phyloP scores from a whole-genome alignment of 2,113 vertebrate genomes.

The Burhinus oedicnemus region DNA sequence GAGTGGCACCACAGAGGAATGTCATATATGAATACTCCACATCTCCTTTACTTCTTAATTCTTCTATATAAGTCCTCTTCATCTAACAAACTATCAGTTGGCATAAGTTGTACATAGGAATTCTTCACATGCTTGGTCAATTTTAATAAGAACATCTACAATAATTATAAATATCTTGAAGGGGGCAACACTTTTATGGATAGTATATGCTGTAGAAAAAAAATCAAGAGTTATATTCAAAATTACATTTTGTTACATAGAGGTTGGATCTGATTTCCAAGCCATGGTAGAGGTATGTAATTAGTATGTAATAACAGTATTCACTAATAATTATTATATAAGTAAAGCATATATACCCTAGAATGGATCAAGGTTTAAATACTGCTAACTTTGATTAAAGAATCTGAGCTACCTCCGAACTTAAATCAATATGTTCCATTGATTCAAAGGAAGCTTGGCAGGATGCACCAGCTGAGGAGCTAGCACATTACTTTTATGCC shows the following conservation, averaged over 20 bases:
- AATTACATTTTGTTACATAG: neutral
- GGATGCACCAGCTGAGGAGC: slow-evolving; percentile 9
- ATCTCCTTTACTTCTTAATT: neutral
- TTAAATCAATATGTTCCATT: slow-evolving; percentile 29
- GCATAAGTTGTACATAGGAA: neutral
- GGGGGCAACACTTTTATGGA: neutral
- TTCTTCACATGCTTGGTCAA: neutral
- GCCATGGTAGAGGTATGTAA: neutral
- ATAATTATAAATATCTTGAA: neutral
- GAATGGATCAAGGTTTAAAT: neutral
- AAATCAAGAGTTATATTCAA: neutral
- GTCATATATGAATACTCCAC: neutral
- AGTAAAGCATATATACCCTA: neutral
- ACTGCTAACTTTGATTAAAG: neutral
- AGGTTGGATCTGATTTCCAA: neutral
- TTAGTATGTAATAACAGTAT: neutral
- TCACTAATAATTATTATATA: neutral
- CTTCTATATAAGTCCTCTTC: neutral
- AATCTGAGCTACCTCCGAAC: slow-evolving; percentile 21
- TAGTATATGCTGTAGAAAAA: neutral
- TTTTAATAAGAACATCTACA: neutral
- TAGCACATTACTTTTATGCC: slow-evolving; percentile 46
- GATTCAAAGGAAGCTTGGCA: slow-evolving; percentile 44
- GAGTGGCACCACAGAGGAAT: slow-evolving; percentile 34
- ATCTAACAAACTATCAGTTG: slow-evolving; percentile 6